Base-by-base conservation (phyloP, 2,113 vertebrate genomes). In the Equus quagga region DNA sequence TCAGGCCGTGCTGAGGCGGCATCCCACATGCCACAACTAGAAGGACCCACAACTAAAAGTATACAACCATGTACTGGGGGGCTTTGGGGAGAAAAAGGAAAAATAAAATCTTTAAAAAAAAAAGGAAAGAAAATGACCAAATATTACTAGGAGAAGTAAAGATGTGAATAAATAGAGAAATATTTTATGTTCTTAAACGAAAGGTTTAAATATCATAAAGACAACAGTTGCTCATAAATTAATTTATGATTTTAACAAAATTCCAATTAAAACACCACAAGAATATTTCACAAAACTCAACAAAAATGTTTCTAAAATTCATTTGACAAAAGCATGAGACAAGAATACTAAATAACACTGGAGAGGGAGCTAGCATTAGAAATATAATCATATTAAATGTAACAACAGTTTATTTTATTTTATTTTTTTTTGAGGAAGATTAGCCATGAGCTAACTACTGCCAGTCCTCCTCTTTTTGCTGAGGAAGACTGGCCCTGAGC, bases 241-340 rank as follows among this genome's bases (percentile, higher is more conserved):
- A 87, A 82, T 62, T 85, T 73, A 14, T 15, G 31, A 72, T 31
- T 44, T 89, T 72, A 92, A 92, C 62, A 94, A 67, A 94, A 92
- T 92, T 89, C 21, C 73, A 95, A 93, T 15, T 91, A 67, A 88
- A 94, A 92, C 15, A 87, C 56, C 36, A 85, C 2, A 95, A 84
- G 85, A 69, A 54, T 67, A 83, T 72, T 90, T 88, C 41, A 78
- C 5, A 76, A 89, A 86, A 95, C 28, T 92, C 79, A 89, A 96
- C 51, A 79, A 86, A 95, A 89, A 79, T 13, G 7, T 54, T 70
- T 84, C 65, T 46, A 64, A 73, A 94, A 80, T 49, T 80, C 64
- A 79, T 36, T 4, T 85, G 79, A 85, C 84, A 84, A 89, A 72
- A 95, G 28, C 70, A 46, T 5, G n/a, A 51, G n/a, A 7, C 19